phyloP scores from a whole-genome alignment of 2,113 vertebrate species.

The Neofelis nebulosa region DNA sequence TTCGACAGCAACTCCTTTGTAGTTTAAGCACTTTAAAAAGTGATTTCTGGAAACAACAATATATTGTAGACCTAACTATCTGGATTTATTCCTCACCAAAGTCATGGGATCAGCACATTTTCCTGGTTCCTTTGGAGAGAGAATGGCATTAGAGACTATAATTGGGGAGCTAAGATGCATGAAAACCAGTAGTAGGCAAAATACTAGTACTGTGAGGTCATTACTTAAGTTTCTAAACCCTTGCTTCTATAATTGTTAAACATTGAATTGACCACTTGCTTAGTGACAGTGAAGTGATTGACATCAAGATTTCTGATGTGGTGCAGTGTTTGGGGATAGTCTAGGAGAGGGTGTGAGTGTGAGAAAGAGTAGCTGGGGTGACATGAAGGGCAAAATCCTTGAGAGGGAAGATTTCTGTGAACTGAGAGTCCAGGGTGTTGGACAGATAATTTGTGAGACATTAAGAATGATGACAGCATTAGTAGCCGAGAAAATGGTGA shows the following conservation, averaged over 20 bases:
- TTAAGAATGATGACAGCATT: neutral
- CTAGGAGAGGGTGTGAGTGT: neutral
- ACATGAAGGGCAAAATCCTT: neutral
- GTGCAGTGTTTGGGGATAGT: too few relatives aligned
- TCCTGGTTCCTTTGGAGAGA: neutral
- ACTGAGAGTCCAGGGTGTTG: neutral
- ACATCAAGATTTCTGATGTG: neutral
- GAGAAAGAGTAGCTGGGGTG: neutral
- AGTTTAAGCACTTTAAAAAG: neutral
- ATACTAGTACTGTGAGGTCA: neutral
- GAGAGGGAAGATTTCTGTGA: neutral
- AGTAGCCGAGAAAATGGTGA: neutral
- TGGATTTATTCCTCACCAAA: neutral
- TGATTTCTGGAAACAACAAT: constrained; percentile 12
- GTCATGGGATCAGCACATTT: neutral
- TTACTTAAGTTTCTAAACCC: neutral
- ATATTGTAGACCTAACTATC: neutral
- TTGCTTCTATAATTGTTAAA: neutral
- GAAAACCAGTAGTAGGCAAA: neutral
- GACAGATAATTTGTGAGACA: neutral
- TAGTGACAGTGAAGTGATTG: neutral
- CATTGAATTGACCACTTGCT: neutral
- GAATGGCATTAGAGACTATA: neutral
- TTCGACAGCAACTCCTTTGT: neutral
- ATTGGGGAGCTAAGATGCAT: neutral